These are phyloP conservation scores for Amazona ochrocephala DNA, from an alignment of 2,797 vertebrate species.

Conservation along the genomic window DNA sequence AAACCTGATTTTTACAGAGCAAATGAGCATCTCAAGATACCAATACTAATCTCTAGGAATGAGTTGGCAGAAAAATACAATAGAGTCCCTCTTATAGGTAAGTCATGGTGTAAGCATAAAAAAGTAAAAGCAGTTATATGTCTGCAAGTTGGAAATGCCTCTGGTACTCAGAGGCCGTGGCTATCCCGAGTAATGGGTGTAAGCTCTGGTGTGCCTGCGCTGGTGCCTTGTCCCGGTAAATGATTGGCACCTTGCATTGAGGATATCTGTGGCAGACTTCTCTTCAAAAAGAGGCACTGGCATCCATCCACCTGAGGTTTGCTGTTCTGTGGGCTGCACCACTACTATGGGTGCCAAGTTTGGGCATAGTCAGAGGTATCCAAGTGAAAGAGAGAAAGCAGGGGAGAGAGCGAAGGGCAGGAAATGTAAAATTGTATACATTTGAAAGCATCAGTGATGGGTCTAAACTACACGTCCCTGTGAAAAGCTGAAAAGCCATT, in stretches of 20 bases:
- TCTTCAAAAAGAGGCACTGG: background rate
- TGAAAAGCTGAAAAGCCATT: slow-evolving; percentile 19
- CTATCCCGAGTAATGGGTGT: background rate
- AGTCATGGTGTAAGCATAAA: background rate
- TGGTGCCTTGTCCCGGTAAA: background rate
- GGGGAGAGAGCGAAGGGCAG: background rate
- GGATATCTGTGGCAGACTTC: background rate
- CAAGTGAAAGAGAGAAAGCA: background rate
- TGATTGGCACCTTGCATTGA: background rate
- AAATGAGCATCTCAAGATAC: slow-evolving; percentile 36
- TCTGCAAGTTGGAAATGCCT: background rate
- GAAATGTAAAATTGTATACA: background rate
- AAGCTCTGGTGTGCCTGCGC: background rate
- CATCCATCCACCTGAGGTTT: background rate
- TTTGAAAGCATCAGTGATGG: background rate
- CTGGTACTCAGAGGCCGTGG: background rate
- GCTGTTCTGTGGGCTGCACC: background rate
- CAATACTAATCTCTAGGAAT: slow-evolving; percentile 31
- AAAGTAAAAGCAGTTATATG: background rate
- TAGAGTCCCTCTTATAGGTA: slow-evolving; percentile 22
- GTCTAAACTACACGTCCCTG: background rate
- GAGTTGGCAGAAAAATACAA: slow-evolving; percentile 40
- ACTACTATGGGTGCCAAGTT: fast-evolving
- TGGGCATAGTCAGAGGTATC: background rate
- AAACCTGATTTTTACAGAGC: slow-evolving; percentile 40